phyloP scores from a whole-genome alignment of 2,113 vertebrate species.

The Eretmochelys imbricata region DNA sequence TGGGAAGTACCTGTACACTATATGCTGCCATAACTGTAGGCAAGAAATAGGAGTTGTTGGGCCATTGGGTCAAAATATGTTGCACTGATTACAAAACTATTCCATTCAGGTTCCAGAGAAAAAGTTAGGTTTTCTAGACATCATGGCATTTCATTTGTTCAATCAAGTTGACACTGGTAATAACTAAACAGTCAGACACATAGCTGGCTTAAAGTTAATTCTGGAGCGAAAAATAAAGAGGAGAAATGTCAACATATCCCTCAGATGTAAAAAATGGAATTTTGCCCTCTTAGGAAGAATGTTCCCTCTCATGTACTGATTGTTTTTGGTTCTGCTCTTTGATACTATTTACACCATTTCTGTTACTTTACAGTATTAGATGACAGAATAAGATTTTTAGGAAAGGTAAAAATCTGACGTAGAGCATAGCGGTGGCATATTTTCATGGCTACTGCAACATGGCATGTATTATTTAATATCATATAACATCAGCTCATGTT shows the following conservation, averaged over 20 bases:
- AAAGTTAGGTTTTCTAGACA: background rate
- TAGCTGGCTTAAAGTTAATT: background rate
- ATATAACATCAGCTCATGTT: background rate
- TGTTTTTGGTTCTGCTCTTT: background rate
- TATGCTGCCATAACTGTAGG: background rate
- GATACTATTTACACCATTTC: background rate
- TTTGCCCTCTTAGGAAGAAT: background rate
- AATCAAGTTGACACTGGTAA: background rate
- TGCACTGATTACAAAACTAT: background rate
- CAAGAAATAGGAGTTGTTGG: background rate
- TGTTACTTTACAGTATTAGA: background rate
- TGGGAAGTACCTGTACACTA: background rate
- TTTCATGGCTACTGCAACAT: background rate
- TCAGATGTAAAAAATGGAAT: background rate
- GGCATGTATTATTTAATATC: background rate
- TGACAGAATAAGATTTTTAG: background rate
- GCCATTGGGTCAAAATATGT: background rate
- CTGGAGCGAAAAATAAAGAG: background rate
- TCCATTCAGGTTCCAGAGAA: background rate
- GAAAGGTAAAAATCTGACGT: background rate
- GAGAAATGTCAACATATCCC: background rate
- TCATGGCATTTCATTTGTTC: background rate
- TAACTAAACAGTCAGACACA: background rate
- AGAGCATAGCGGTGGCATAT: background rate
- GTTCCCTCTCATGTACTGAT: background rate